These are phyloP conservation scores for Gambusia yucatana DNA, from an alignment of 2,797 vertebrate genomes.

Conservation along the genomic window DNA sequence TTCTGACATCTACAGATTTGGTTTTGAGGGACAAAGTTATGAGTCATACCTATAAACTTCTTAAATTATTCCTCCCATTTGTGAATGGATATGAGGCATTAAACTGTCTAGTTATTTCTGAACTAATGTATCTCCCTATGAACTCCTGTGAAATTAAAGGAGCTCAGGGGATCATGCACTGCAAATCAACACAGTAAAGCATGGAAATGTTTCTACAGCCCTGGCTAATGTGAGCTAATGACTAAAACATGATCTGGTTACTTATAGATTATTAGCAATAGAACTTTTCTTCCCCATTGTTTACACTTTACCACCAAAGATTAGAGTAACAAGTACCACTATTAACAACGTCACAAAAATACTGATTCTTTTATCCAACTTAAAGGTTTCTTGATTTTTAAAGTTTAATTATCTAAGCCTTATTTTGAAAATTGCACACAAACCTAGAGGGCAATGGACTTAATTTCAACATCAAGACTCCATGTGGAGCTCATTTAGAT, in stretches of 20 bases:
- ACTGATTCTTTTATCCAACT: background rate
- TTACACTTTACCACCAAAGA: background rate
- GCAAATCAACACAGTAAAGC: constrained; percentile 1
- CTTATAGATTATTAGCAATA: background rate
- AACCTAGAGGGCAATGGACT: background rate
- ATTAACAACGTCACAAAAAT: background rate
- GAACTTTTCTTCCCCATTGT: background rate
- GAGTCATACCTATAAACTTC: background rate
- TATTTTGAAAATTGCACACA: background rate
- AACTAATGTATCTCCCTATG: constrained; percentile 6
- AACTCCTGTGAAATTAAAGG: constrained; percentile 7
- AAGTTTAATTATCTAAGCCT: background rate
- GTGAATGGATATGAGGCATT: background rate
- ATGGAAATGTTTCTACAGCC: background rate
- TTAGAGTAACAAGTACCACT: background rate
- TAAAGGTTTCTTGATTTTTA: background rate
- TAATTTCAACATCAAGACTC: background rate
- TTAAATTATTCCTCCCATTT: background rate
- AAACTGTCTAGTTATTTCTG: background rate
- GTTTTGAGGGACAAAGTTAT: background rate
- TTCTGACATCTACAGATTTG: background rate
- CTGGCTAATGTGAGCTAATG: background rate
- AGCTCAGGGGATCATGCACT: background rate
- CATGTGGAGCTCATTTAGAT: background rate
- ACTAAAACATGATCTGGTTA: constrained; percentile 3